Evolutionary conservation across 2,113 vertebrate species (phyloP).

Genomic region (Cacatua alba): DNA sequence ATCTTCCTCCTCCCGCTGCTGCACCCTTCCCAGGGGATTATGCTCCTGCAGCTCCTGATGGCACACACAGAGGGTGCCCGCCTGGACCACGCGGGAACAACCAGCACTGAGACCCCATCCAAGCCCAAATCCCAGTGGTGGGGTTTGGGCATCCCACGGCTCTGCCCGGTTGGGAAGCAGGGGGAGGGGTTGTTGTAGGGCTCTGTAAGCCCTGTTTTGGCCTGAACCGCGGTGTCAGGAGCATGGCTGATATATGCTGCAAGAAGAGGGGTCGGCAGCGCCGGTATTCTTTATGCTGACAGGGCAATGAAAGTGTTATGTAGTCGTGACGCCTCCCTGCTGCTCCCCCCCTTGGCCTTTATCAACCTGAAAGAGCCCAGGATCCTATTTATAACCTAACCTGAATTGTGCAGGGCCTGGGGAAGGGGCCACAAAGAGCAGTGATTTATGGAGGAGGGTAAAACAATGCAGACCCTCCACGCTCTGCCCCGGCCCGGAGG

Average conservation of each 20-base stretch:
- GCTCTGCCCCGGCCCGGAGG: not conserved
- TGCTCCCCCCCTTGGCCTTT: slow-evolving; percentile 31
- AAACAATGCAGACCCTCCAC: slow-evolving; percentile 20
- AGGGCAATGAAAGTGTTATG: slow-evolving; percentile 60
- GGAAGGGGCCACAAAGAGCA: slow-evolving; percentile 15
- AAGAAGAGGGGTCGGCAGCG: not conserved
- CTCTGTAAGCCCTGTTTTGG: not conserved
- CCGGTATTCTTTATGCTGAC: slow-evolving; percentile 51
- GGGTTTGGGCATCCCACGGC: not conserved
- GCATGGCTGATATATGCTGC: slow-evolving; percentile 26
- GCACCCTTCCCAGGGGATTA: not conserved
- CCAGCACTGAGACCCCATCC: not conserved
- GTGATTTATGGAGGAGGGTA: not conserved
- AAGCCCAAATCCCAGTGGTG: not conserved
- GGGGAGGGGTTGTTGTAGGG: not conserved
- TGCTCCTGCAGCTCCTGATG: not conserved
- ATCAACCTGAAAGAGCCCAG: slow-evolving; percentile 47
- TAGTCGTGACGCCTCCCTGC: slow-evolving; percentile 37
- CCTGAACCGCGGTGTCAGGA: not conserved
- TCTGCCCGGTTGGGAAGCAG: not conserved
- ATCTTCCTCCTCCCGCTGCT: not conserved
- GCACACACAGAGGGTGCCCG: not conserved
- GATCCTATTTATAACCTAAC: slow-evolving; percentile 41
- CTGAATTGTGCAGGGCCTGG: not conserved
- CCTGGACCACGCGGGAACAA: accelerated